Evolutionary conservation across 1,140 invertebrate species (phyloP), one percentile per base, ranked within the genome.

Genomic region (Lethrus apterus): DNA sequence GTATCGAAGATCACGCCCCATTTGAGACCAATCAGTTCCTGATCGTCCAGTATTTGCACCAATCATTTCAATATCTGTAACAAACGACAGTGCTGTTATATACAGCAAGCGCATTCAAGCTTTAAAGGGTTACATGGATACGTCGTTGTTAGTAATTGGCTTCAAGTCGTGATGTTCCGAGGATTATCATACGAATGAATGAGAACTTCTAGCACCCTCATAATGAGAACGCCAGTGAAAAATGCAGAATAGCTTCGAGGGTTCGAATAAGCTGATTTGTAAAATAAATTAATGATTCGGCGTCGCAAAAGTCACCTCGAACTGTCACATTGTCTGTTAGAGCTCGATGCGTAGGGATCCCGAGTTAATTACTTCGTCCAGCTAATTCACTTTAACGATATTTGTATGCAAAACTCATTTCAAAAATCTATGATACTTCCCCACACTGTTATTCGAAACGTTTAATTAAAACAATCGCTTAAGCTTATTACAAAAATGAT

Each of bases 271-370:
- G 61, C 61, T 62, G 59, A 63, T 63, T 63, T 63, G 57, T 55
- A 62, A 63, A 63, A 62, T 62, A 63, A 63, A 63, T 63, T 63
- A 63, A 63, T 63, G 61, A 63, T 63, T 53, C 50, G 42, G 52
- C 52, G 59, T 60, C 55, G 53, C 58, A 58, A 50, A 54, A 63
- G 59, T 63, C 59, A 63, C 61, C 59, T 63, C 55, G 53, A 56
- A 57, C 54, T 63, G 61, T 62, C 61, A 63, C 61, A 58, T 62
- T 63, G 61, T 60, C 54, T 63, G 58, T 60, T 56, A 53, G 55
- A 57, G 58, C 52, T 50, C 55, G 48, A 45, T 42, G 52, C 46
- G 34, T 48, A 50, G 24, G 43, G 38, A 51, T 56, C 56, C 54
- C 54, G 36, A 56, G 53, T 63, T 63, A 63, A 63, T 63, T 63